phyloP scores from a whole-genome alignment of 2,797 vertebrate genomes.

The Anguilla pacifica region DNA sequence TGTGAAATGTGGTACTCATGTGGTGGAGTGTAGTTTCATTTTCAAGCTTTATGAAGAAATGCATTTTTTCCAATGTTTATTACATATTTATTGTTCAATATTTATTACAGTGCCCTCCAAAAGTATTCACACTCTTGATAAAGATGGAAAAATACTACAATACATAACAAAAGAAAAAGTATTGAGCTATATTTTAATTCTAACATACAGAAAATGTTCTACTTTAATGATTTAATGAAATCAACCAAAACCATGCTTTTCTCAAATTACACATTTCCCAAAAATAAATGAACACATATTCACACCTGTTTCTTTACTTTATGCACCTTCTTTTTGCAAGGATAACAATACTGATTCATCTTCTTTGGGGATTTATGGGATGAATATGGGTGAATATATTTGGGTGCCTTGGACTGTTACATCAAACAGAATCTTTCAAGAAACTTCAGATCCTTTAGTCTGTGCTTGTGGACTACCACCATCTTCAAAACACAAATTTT shows the following conservation, averaged over 20 bases:
- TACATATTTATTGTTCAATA: no score
- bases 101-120: no score
- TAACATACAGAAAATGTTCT: no score
- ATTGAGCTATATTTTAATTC: no score
- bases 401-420: not conserved
- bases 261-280: not conserved
- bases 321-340: not conserved
- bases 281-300: not conserved
- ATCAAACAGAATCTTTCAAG: not conserved
- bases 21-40: not conserved
- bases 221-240: not conserved
- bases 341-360: not conserved
- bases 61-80: no score
- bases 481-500: not conserved
- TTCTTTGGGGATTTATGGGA: not conserved
- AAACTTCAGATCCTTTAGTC: not conserved
- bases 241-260: not conserved
- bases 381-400: not conserved
- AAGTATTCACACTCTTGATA: no score
- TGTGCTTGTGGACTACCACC: not conserved
- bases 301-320: not conserved
- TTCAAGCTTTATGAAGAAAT: no score
- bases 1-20: not conserved
- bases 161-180: no score
- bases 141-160: no score